Base-by-base conservation (phyloP, 2,113 vertebrate species). In the Cephalopholis sonnerati region DNA sequence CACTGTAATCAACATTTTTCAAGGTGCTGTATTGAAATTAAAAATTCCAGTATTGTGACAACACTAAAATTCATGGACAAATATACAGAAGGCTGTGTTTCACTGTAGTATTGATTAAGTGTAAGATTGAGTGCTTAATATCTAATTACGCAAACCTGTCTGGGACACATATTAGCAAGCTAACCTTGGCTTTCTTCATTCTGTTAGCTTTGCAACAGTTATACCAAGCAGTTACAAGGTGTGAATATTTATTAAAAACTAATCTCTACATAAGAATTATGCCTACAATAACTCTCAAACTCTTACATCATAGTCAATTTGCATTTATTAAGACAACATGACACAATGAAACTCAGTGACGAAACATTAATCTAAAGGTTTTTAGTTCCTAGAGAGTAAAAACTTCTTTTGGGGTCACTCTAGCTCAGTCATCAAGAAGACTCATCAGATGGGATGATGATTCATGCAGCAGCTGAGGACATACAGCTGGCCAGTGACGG, bases 391-490 rank as follows among this genome's bases (percentile, higher is more conserved):
- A 24, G 22, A 41, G 51, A 27, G 44, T 50, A 29, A 12, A 17
- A 11, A 25, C 2, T 36, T 36, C 51, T 61, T 51, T 29, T 67
- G 20, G 29, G 54, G 16, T 48, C 24, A 27, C 9, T 46, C 22
- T 62, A 24, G 77, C 64, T 77, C 32, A 83, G n/a, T 68, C 85
- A 58, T 22, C 24, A 48, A 58, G 29, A 44, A 46, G 44, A 64
- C 36, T 69, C 58, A 74, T 46, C 2, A 16, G 2, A 20, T 12
- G 58, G 54, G 64, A 62, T 59, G 4, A 50, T 16, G 64, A 82
- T 70, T 71, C 50, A 57, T 58, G 61, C 48, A 69, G 24, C 76
- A 81, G 78, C 53, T 81, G 54, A 73, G 62, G 22, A 57, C 61
- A 50, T 59, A 17, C 73, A 77, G 72, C 53, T 70, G 50, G 50